Evolutionary conservation across 2,797 vertebrate genomes (phyloP).

Genomic region (Lepus oiostolus): DNA sequence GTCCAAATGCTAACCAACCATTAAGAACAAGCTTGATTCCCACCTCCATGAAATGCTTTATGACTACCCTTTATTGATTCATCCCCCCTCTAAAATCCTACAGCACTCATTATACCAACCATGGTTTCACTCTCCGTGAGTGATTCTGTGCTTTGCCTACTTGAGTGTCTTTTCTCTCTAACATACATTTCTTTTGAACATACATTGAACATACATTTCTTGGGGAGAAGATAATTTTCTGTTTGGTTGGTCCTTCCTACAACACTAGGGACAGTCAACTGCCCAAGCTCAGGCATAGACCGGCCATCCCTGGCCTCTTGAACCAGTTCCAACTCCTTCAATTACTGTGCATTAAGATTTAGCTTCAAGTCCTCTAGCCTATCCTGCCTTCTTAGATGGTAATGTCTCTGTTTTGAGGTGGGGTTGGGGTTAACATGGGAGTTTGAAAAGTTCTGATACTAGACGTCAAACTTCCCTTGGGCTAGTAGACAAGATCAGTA

Average conservation of each 20-base stretch:
- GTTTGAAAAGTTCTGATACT: background rate
- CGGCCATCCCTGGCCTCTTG: background rate
- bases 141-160: background rate
- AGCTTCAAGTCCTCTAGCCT: background rate
- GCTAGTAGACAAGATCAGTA: background rate
- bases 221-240: background rate
- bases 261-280: background rate
- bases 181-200: background rate
- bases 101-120: background rate
- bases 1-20: background rate
- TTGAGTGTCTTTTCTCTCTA: background rate
- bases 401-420: background rate
- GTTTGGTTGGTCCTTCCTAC: background rate
- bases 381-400: no score
- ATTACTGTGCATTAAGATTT: background rate
- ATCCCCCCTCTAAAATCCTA: background rate
- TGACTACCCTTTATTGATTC: background rate
- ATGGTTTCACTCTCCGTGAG: background rate
- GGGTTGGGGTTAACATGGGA: background rate
- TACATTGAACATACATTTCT: background rate
- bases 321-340: rapidly evolving
- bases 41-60: background rate
- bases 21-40: background rate
- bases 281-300: background rate
- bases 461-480: background rate